Evolutionary conservation across 2,113 vertebrate species (phyloP).

Genomic region (Micromys minutus): DNA sequence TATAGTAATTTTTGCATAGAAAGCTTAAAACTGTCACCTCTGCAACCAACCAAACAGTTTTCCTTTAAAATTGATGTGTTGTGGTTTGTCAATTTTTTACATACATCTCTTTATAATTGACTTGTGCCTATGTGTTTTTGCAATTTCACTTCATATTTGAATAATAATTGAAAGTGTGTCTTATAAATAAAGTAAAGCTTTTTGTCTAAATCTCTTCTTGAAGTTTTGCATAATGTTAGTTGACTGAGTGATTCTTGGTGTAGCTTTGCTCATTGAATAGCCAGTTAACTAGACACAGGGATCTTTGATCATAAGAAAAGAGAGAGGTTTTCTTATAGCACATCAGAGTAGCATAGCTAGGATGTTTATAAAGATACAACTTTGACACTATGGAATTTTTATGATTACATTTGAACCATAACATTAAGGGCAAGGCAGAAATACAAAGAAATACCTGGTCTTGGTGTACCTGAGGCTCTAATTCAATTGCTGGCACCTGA

Average conservation of each 20-base stretch:
- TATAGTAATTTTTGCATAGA: constrained; percentile 2
- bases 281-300: neutral
- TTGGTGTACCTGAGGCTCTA: neutral
- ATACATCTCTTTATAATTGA: neutral
- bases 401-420: constrained; percentile 32
- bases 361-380: neutral
- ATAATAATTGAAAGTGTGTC: neutral
- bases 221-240: neutral
- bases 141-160: constrained; percentile 46
- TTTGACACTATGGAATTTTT: neutral
- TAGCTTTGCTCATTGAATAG: neutral
- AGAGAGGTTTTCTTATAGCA: neutral
- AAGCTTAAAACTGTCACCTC: neutral
- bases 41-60: neutral
- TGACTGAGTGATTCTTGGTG: neutral
- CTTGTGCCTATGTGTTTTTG: neutral
- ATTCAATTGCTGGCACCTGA: constrained; percentile 39
- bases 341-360: neutral
- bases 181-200: neutral
- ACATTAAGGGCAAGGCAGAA: neutral
- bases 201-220: constrained; percentile 24
- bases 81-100: neutral
- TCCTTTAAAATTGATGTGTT: neutral
- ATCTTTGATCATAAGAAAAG: neutral
- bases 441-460: neutral